Conservation (phyloP, 2,113 vertebrate species). For the Tor tambroides region DNA sequence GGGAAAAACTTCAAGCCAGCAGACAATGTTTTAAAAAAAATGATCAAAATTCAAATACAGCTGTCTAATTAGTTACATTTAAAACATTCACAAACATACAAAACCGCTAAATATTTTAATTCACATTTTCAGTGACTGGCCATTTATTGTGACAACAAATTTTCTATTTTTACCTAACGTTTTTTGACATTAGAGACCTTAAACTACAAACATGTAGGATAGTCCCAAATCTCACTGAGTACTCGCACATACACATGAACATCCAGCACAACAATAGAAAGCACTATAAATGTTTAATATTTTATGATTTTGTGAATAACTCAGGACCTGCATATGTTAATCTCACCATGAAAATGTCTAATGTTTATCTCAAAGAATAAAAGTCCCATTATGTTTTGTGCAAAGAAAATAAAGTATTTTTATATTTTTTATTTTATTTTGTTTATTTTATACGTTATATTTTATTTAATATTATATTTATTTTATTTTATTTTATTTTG, state of each 20-base stretch:
- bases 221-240: not conserved
- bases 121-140: not conserved
- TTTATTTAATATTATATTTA: too few species aligned
- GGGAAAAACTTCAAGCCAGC: not conserved
- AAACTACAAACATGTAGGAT: not conserved
- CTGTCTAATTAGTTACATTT: not conserved
- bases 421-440: too few species aligned
- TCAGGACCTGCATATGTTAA: not conserved
- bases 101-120: not conserved
- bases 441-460: too few species aligned
- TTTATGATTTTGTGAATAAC: not conserved
- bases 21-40: not conserved
- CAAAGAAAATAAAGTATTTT: not conserved
- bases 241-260: not conserved
- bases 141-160: not conserved
- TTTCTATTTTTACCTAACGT: not conserved
- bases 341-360: not conserved
- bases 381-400: too few species aligned
- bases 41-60: conserved; percentile 1
- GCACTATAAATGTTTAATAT: not conserved
- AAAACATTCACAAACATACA: not conserved
- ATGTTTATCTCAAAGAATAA: too few species aligned
- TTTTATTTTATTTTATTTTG: too few species aligned
- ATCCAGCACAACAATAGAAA: not conserved
- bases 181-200: not conserved